Base-by-base conservation (phyloP, 2,113 vertebrate genomes). In the Corythoichthys haematopterus region DNA sequence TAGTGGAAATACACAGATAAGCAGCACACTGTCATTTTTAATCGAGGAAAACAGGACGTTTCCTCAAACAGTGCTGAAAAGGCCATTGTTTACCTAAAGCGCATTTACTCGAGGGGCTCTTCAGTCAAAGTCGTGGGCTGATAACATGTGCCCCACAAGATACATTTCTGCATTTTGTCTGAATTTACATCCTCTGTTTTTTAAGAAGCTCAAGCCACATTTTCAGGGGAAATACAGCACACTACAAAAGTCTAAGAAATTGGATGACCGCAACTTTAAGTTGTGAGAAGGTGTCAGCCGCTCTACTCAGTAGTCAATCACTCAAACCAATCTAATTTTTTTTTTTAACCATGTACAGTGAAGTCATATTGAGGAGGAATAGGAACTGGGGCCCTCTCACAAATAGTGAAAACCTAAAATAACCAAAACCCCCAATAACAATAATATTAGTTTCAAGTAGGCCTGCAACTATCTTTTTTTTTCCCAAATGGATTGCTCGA, bases 1-100 rank as follows among this genome's bases (percentile, higher is more conserved):
- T 33, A 38, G 28, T 47, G 13, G 72, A 70, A 73, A 66, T 33
- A 40, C 63, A 63, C 15, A 63, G 64, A 70, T 65, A 64, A 62
- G 20, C 48, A 46, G 16, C 15, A 65, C 60, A 16, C 7, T 1
- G 43, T 33, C 43, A 48, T 74, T 74, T 70, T 33, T 36, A 56
- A 68, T 35, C n/a, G 15, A 37, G 48, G 8, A 68, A 65, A 55
- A 70, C 52, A 56, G 52, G 38, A 28, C 8, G n/a, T 61, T 20
- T 61, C 15, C n/a, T 45, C 16, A 45, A 61, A 45, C 20, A 46
- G 20, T 33, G 20, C 7, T 11, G 4, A 36, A 5, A 57, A 57
- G 13, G 55, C 15, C 10, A 48, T 48, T 47, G 45, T 66, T 55
- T 9, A 62, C 60, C 60, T 33, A 20, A 33, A 15, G 4, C n/a